Evolutionary conservation across 2,888 invertebrate species (phyloP), one percentile per base, ranked within the genome.

Genomic region (Cepaea hortensis): DNA sequence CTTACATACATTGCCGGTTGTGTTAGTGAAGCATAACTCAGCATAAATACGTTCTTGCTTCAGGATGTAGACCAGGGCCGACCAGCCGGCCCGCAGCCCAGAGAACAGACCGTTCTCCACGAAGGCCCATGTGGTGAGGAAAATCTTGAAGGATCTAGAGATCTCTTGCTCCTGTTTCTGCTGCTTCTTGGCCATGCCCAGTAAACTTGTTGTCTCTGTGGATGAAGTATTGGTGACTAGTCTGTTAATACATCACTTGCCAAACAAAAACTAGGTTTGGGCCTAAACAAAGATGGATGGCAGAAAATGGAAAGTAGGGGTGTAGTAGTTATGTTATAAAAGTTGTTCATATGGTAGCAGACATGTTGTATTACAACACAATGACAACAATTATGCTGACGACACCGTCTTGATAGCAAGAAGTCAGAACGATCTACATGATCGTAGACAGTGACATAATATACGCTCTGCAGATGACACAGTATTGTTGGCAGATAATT

Each of bases 11-110:
- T 61, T 61, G 3, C 70, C 82, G 4, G 55, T 35, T 20, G 6
- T 68, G 13, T 73, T 23, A 0, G 13, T n/a, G 5, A 15, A 15
- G 55, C 86, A 86, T 11, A 86, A 23, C 62, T 82, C 3, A 3
- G 70, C 70, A 48, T 86, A 86, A 23, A 86, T 68, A 11, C 46
- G 62, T 35, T 86, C 81, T 68, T 81, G 75, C 18, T 86, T 86
- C 13, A 86, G 82, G n/a, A 86, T 62, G 55, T 86, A 86, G 0
- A 81, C 76, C 50, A 86, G 7, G 3, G 86, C 86, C 2, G 86
- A 61, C 86, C 86, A 86, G 13, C 86, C 86, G 1, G 86, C 86
- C 18, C 86, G 20, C 4, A 86, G 76, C n/a, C 86, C 86, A 50
- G 86, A 73, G 62, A 86, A 86, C 20, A 86, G 20, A 46, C 50